These are phyloP conservation scores for Incurvaria masculella DNA, from an alignment of 2,888 invertebrate species.

Conservation along the genomic window DNA sequence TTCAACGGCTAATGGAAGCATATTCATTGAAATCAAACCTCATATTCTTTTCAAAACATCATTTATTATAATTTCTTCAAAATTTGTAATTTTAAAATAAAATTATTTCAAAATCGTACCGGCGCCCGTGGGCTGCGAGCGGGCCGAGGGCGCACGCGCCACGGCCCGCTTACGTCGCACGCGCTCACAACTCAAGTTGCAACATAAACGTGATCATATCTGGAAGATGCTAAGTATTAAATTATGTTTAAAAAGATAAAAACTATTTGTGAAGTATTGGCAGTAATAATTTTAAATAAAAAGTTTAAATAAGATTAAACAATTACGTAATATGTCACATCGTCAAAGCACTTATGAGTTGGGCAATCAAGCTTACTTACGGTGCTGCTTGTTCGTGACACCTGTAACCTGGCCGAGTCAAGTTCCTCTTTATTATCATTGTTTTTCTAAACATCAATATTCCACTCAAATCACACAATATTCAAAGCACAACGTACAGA, in stretches of 20 bases:
- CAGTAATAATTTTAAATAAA: conserved; percentile 40
- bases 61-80: conserved; percentile 56
- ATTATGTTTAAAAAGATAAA: conserved; percentile 20
- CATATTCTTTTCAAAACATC: conserved; percentile 48
- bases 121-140: too few relatives aligned
- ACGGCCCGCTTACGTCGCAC: neutral
- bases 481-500: too few relatives aligned
- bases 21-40: conserved; percentile 17
- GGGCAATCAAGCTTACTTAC: conserved; percentile 49
- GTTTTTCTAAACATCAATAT: too few relatives aligned
- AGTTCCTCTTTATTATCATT: too few relatives aligned
- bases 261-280: conserved; percentile 49
- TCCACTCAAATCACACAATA: too few relatives aligned
- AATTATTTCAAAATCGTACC: conserved; percentile 40
- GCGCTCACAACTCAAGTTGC: neutral
- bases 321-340: conserved; percentile 26
- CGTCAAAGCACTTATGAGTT: conserved; percentile 43
- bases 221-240: neutral
- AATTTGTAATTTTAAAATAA: conserved; percentile 51
- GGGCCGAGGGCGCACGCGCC: too few relatives aligned
- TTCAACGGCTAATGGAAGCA: neutral
- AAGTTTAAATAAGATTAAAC: conserved; percentile 20
- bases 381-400: conserved; percentile 15
- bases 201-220: neutral
- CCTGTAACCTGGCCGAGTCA: too few relatives aligned